A percentile compares a stretch with the other conserved stretches of the same genome.
These are phyloP conservation scores for Girardinichthys multiradiatus DNA, from an alignment of 2,113 vertebrate species.

Conservation along the genomic window DNA sequence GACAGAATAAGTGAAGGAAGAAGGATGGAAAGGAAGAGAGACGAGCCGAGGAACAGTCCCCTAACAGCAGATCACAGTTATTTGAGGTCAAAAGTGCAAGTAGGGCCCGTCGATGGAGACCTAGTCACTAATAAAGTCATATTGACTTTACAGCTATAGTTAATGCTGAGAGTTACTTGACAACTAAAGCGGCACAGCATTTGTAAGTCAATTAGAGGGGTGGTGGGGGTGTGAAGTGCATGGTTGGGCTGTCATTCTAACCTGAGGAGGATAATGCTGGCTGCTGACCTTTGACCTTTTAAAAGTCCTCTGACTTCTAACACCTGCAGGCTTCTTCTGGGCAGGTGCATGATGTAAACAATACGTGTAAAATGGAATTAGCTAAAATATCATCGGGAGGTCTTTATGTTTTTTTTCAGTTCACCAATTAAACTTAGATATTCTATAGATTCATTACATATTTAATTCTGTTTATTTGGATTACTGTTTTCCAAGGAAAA, in stretches of 20 bases:
- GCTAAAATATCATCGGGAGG: background rate
- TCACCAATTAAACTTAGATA: too few species aligned
- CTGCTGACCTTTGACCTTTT: slow-evolving; percentile 66
- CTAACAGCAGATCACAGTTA: slow-evolving; percentile 64
- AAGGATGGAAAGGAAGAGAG: background rate
- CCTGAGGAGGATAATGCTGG: slow-evolving; percentile 44
- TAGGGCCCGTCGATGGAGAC: slow-evolving; percentile 61
- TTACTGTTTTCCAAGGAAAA: too few species aligned
- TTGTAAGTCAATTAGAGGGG: slow-evolving; percentile 73
- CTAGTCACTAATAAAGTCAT: slow-evolving; percentile 67
- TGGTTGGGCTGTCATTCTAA: slow-evolving; percentile 51
- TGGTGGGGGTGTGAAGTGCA: slow-evolving; percentile 32
- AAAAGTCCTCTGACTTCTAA: slow-evolving; percentile 36
- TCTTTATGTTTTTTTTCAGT: too few species aligned
- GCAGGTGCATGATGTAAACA: background rate
- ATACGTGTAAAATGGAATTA: background rate
- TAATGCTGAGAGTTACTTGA: slow-evolving; percentile 66
- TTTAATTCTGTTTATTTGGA: too few species aligned
- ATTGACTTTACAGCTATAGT: slow-evolving; percentile 67
- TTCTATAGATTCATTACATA: too few species aligned
- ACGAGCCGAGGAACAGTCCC: slow-evolving; percentile 28
- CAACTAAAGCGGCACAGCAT: slow-evolving; percentile 44
- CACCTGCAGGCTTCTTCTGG: slow-evolving; percentile 38
- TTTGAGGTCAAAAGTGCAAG: slow-evolving; percentile 64
- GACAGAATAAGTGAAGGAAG: slow-evolving; percentile 33